Base-by-base conservation (phyloP, 2,797 vertebrate species). In the Acanthurus leucopareius region DNA sequence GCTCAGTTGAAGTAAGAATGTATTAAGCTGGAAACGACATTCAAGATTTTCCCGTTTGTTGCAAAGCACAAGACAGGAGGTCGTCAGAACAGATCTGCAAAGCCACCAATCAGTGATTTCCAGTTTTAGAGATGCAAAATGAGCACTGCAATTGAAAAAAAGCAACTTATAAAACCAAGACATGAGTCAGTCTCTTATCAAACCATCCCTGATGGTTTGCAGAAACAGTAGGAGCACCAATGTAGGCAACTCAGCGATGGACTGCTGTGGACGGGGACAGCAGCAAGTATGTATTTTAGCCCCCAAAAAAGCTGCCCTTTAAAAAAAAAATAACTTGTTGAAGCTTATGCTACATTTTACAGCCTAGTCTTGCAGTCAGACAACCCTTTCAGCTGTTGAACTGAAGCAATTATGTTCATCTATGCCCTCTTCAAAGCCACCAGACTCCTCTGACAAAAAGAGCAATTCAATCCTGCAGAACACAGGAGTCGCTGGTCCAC, bases 1-100 rank as follows among this genome's bases (percentile, higher is more conserved):
- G 61, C 44, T 79, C 60, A 81, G 54, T 44, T 73, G 53, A 76
- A 74, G 54, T 57, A 15, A 25, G 48, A 82, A 83, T 75, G 56
- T 79, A 83, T 74, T 79, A 62, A 76, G 66, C 67, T 69, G 54
- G 71, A 40, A 78, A 75, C 62, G 14, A 48, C 22, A 60, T 70
- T 76, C 42, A 59, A 35, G 59, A 47, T 62, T 57, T 5, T 45
- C 15, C 42, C 2, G 6, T 4, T 32, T 44, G 56, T 70, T 53
- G 9, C 28, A 52, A 47, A 2, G 15, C n/a, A 35, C 20, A 4
- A 47, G 38, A 8, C 40, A 45, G 56, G 59, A 61, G 58, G 61
- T 60, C 25, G 7, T 62, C 45, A 62, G 25, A 73, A 47, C 32
- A 71, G 10, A 16, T 49, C 22, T 9, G 47, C 17, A 7, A 5